Conservation (phyloP, 2,113 vertebrate genomes). For the Dissostichus mawsoni region DNA sequence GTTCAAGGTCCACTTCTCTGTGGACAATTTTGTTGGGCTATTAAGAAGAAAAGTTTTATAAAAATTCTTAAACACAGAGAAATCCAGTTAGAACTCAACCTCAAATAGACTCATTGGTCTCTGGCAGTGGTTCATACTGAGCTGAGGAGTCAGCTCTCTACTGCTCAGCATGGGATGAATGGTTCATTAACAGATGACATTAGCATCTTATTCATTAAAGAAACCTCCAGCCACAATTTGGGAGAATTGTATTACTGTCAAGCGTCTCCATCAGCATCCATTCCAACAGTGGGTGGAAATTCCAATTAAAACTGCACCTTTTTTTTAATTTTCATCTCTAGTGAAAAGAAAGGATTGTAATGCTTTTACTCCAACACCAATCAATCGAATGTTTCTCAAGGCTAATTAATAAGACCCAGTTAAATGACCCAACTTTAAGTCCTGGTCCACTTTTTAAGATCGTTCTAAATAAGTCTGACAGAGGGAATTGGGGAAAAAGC, state of each 20-base stretch:
- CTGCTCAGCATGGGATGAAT: slow-evolving; percentile 28
- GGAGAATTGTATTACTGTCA: neutral
- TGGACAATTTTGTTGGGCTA: neutral
- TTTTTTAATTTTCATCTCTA: neutral
- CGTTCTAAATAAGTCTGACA: neutral
- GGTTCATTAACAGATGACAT: slow-evolving; percentile 26
- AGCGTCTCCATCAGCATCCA: neutral
- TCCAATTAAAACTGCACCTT: neutral
- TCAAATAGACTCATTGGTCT: slow-evolving; percentile 2
- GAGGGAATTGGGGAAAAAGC: slow-evolving; percentile 25
- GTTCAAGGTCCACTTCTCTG: neutral
- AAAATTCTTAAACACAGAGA: neutral
- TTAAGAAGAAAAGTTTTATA: neutral
- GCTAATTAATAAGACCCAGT: neutral
- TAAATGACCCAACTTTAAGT: neutral
- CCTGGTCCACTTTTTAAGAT: neutral
- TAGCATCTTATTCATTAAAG: slow-evolving; percentile 19
- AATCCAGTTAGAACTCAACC: neutral
- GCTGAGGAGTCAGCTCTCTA: slow-evolving; percentile 23
- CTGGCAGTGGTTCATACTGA: slow-evolving; percentile 1
- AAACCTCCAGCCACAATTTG: slow-evolving; percentile 18
- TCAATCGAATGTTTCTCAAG: neutral
- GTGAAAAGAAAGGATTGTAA: neutral
- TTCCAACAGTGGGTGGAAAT: neutral
- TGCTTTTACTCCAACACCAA: neutral